phyloP scores from a whole-genome alignment of 2,888 invertebrate genomes.

The Xestia sexstrigata region DNA sequence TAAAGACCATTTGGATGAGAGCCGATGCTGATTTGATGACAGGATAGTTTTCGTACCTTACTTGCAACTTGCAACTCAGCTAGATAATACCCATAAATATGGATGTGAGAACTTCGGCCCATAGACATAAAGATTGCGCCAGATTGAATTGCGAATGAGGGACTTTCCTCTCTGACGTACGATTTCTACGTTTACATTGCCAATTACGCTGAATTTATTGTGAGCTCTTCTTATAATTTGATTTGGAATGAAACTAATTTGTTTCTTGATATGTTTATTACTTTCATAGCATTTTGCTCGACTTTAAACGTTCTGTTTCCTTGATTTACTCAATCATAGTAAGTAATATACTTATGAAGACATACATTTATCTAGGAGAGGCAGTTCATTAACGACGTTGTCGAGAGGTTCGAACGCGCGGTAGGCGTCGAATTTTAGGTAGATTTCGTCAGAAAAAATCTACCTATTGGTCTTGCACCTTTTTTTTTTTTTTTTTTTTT shows the following conservation, averaged over 20 bases:
- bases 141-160: conserved; percentile 50
- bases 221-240: conserved; percentile 29
- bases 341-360: conserved; percentile 28
- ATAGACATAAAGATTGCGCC: conserved; percentile 43
- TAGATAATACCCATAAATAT: conserved; percentile 53
- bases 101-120: conserved; percentile 37
- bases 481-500: no score
- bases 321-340: conserved; percentile 11
- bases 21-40: conserved; percentile 73
- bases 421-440: conserved; percentile 24
- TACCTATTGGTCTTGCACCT: no score
- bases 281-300: conserved; percentile 12
- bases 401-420: conserved; percentile 18
- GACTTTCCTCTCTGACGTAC: conserved; percentile 47
- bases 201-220: conserved; percentile 60
- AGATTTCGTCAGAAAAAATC: no score
- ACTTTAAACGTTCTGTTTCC: conserved; percentile 4
- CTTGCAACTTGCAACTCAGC: conserved; percentile 34
- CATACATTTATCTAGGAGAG: conserved; percentile 14
- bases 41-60: conserved; percentile 66
- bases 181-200: conserved; percentile 48
- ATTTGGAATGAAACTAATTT: conserved; percentile 34
- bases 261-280: conserved; percentile 41
- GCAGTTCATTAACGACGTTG: conserved; percentile 39
- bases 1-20: conserved; percentile 61